Evolutionary conservation across 2,113 vertebrate genomes (phyloP).

Genomic region (Corvus moneduloides): DNA sequence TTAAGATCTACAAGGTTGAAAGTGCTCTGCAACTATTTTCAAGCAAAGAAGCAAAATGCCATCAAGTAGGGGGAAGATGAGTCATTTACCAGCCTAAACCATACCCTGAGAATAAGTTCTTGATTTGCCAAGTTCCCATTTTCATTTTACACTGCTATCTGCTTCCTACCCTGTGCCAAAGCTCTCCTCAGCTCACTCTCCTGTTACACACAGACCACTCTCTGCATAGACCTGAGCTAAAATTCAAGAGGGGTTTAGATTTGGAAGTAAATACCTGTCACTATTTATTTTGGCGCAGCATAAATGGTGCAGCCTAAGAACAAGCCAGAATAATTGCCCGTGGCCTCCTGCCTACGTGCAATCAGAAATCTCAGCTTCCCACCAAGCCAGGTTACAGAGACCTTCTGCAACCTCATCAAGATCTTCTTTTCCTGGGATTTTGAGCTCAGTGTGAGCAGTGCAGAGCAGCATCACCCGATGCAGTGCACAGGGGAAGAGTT

Average conservation of each 20-base stretch:
- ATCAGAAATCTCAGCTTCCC: neutral
- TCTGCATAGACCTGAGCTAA: neutral
- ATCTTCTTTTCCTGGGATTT: neutral
- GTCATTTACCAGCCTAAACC: neutral
- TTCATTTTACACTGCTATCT: neutral
- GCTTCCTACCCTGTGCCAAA: neutral
- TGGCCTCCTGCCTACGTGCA: neutral
- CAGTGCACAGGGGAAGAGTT: neutral
- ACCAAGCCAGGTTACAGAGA: neutral
- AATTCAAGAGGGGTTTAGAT: neutral
- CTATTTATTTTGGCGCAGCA: neutral
- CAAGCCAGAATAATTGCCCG: neutral
- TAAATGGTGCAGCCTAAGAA: neutral
- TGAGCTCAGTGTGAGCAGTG: neutral
- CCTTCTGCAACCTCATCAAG: neutral
- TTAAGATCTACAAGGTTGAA: neutral
- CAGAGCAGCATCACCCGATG: neutral
- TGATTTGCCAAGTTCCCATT: neutral
- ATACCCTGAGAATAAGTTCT: neutral
- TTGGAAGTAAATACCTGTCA: neutral
- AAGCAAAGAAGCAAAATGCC: neutral
- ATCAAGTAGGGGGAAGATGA: neutral
- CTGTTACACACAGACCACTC: neutral
- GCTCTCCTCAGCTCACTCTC: neutral
- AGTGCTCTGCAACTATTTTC: neutral